These are phyloP conservation scores for Dendroctonus valens DNA, from an alignment of 1,140 invertebrate species.

Conservation along the genomic window DNA sequence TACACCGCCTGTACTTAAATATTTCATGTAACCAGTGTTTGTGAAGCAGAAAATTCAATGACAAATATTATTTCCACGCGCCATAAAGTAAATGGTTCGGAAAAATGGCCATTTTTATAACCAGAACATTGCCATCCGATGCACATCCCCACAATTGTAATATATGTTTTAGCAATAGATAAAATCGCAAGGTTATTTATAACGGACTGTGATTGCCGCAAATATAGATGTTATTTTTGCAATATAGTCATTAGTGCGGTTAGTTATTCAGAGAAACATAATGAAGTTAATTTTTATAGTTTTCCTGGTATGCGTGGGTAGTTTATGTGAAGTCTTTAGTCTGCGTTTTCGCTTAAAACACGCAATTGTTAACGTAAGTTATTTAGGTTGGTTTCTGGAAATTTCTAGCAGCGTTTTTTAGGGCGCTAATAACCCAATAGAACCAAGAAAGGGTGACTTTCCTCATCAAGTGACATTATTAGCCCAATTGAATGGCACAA, in stretches of 20 bases:
- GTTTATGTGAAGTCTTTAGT: too few species aligned
- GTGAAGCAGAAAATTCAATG: slow-evolving; percentile 20
- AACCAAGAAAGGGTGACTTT: slow-evolving; percentile 44
- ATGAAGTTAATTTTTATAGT: too few species aligned
- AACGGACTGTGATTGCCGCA: too few species aligned
- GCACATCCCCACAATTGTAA: slow-evolving; percentile 7
- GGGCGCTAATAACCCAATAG: slow-evolving; percentile 43
- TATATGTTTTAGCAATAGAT: slow-evolving; percentile 9
- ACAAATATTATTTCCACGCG: slow-evolving; percentile 13
- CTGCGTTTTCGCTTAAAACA: not conserved
- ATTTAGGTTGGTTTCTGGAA: not conserved
- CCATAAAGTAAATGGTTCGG: slow-evolving; percentile 13
- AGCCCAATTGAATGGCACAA: slow-evolving; percentile 35
- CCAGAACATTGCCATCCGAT: slow-evolving; percentile 12
- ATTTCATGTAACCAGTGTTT: too few species aligned
- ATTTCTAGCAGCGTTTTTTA: slow-evolving; percentile 19
- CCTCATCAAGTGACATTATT: slow-evolving; percentile 47
- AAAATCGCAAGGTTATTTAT: not conserved
- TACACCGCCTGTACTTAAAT: too few species aligned
- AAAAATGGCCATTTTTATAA: slow-evolving; percentile 19
- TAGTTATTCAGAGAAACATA: too few species aligned
- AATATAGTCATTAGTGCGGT: too few species aligned
- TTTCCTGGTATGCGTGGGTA: too few species aligned
- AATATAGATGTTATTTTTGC: too few species aligned
- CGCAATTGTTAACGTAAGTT: not conserved